Conservation (phyloP, 2,888 invertebrate genomes). For the Busseola fusca region DNA sequence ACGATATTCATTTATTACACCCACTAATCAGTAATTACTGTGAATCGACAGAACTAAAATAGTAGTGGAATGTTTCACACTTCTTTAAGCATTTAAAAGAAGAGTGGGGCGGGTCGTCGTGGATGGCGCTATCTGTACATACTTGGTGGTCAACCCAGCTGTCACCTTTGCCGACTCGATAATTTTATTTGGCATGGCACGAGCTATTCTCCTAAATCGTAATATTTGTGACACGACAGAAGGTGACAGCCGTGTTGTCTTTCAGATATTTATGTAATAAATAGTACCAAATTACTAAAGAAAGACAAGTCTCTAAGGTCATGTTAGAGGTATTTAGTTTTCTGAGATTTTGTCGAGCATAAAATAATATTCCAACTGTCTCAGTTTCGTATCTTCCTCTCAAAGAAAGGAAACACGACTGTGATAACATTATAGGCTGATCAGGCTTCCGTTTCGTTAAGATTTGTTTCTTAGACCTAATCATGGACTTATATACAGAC, state of each 20-base stretch:
- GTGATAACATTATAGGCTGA: background rate
- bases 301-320: background rate
- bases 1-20: too few species aligned
- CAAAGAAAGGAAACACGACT: background rate
- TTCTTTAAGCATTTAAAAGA: too few species aligned
- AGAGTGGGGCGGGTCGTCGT: too few species aligned
- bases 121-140: too few species aligned
- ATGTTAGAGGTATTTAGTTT: background rate
- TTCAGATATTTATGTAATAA: background rate
- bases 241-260: background rate
- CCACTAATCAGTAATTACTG: too few species aligned
- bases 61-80: too few species aligned
- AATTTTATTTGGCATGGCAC: background rate
- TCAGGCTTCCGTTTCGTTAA: background rate
- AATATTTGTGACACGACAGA: background rate
- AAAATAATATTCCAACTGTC: background rate
- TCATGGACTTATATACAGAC: slow-evolving; percentile 20
- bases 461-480: background rate
- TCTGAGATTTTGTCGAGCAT: background rate
- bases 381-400: background rate
- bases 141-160: background rate
- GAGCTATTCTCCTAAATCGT: background rate
- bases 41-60: too few species aligned
- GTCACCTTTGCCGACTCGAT: background rate
- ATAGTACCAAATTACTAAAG: background rate